These are phyloP conservation scores for Pharmacophagus antenor DNA, from an alignment of 2,888 invertebrate species.

Conservation along the genomic window DNA sequence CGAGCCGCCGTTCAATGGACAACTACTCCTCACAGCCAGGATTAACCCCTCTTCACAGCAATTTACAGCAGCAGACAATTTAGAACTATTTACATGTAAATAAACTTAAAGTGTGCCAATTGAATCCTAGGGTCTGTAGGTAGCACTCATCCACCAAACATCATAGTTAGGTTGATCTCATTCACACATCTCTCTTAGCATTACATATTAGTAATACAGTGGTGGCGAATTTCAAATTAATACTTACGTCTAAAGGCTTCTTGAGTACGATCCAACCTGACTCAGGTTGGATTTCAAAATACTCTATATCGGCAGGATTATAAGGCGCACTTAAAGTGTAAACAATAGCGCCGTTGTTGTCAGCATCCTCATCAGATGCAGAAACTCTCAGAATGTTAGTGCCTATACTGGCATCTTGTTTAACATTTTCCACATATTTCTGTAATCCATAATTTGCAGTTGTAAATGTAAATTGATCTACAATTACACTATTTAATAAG, in stretches of 20 bases:
- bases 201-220: conserved; percentile 46
- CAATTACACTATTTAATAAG: background rate
- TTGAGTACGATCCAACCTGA: conserved; percentile 98
- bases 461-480: conserved; percentile 34
- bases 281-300: conserved; percentile 97
- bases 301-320: conserved; percentile 93
- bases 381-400: conserved; percentile 96
- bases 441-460: conserved; percentile 72
- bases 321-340: conserved; percentile 94
- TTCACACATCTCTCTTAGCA: conserved; percentile 72
- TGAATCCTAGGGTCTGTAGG: conserved; percentile 80
- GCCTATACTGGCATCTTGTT: conserved; percentile 97
- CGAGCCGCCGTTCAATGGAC: conserved; percentile 52
- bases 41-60: conserved; percentile 74
- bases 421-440: conserved; percentile 98
- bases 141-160: conserved; percentile 81
- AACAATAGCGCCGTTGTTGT: conserved; percentile 96
- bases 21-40: conserved; percentile 81
- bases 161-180: conserved; percentile 72
- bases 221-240: conserved; percentile 43
- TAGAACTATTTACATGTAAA: conserved; percentile 79
- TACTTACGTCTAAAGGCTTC: conserved; percentile 98
- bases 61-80: conserved; percentile 78
- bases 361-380: conserved; percentile 98
- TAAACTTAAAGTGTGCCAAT: conserved; percentile 79